Base-by-base conservation (phyloP, 2,113 vertebrate genomes). In the Dipodomys ordii region DNA sequence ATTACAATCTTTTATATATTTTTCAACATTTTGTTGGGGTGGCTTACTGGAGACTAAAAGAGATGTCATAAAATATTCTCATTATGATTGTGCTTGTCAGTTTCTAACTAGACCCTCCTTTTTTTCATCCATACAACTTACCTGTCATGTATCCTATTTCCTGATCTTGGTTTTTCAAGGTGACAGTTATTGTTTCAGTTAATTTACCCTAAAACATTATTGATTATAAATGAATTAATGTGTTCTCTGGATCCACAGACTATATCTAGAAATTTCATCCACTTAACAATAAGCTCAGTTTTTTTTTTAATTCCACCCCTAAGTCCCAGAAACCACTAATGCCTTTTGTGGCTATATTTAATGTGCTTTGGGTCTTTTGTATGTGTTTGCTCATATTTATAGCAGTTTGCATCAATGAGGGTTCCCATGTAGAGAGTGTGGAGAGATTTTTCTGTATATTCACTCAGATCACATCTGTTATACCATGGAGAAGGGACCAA, bases 141-240 rank as follows among this genome's bases (percentile, higher is more conserved):
- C 28, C 30, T 85, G 7, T n/a, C 23, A 25, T 39, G 20, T 62
- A 76, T 83, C 57, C 84, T 10, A 74, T 89, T 96, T 97, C 69
- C 84, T 87, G 77, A 79, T 91, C 35, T 95, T 89, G n/a, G 27
- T 84, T 96, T 92, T 84, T 68, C 64, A 83, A 83, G 46, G 73
- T 93, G 73, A 93, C 81, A 77, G 76, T 80, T 87, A 91, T 53
- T 28, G 84, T 78, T 88, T 94, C 49, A 69, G 67, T 90, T 90
- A 83, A 69, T 84, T 95, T 84, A 87, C 57, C 28, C 35, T 91
- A 73, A 91, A 79, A 82, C 30, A 73, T 87, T 96, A 95, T 87
- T 90, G 87, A 93, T 84, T 91, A 18, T 6, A 83, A 78, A 86
- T 94, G 64, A 96, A 87, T 87, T 95, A 96, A 84, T 84, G 76